Evolutionary conservation across 2,888 invertebrate genomes (phyloP).

Genomic region (Leptogaster cylindrica): DNA sequence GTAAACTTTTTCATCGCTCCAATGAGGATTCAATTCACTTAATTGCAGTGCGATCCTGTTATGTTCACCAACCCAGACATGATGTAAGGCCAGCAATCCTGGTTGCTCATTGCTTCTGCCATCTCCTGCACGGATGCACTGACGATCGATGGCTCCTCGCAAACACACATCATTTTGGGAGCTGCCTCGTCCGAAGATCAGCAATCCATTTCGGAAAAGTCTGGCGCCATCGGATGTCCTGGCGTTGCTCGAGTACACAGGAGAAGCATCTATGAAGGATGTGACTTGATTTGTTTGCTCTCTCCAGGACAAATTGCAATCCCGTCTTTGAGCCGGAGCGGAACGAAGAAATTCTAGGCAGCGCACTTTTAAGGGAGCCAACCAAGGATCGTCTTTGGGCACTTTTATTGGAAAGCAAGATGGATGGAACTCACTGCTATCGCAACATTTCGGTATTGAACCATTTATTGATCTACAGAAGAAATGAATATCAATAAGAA

Average conservation of each 20-base stretch:
- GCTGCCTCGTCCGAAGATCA: conserved; percentile 72
- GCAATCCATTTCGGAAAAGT: conserved; percentile 74
- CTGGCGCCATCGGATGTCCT: conserved; percentile 76
- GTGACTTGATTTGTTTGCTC: conserved; percentile 87
- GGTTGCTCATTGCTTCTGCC: conserved; percentile 82
- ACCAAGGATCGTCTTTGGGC: conserved; percentile 74
- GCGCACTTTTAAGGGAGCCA: conserved; percentile 71
- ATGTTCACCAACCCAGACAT: conserved; percentile 61
- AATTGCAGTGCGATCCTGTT: conserved; percentile 76
- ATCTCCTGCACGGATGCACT: conserved; percentile 82
- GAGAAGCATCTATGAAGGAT: conserved; percentile 81
- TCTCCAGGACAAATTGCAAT: conserved; percentile 81
- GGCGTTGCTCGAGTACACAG: conserved; percentile 79
- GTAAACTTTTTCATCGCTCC: conserved; percentile 87
- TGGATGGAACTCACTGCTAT: conserved; percentile 71
- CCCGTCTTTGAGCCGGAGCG: conserved; percentile 78
- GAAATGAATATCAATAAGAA: no score
- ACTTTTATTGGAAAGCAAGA: conserved; percentile 85
- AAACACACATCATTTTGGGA: conserved; percentile 74
- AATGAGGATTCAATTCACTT: conserved; percentile 77
- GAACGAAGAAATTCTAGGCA: conserved; percentile 86
- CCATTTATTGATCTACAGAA: conserved; percentile 70
- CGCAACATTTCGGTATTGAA: conserved; percentile 79
- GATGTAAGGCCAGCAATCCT: conserved; percentile 63
- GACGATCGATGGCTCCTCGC: conserved; percentile 73